Conservation (phyloP, 2,113 vertebrate species). For the Catharus minimus region DNA sequence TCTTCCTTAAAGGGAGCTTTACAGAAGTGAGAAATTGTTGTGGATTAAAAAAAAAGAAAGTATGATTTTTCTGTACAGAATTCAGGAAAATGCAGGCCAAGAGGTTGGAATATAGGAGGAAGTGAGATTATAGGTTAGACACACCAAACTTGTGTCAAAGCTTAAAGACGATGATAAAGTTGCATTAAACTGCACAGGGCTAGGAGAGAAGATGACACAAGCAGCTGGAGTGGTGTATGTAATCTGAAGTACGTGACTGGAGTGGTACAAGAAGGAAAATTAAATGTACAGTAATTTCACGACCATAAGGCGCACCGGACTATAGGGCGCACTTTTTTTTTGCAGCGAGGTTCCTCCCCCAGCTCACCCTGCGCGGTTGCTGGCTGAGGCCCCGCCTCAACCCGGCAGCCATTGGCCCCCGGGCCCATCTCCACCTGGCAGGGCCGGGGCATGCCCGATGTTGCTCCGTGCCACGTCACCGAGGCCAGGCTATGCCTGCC, state of each 20-base stretch:
- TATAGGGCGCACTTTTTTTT: no score
- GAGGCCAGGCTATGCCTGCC: no score
- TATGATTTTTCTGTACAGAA: neutral
- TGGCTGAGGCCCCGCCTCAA: no score
- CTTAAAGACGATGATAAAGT: neutral
- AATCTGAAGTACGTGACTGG: neutral
- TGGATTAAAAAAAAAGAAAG: neutral
- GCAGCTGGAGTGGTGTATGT: neutral
- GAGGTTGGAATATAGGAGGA: constrained; percentile 22
- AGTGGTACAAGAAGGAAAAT: neutral
- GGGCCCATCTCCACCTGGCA: no score
- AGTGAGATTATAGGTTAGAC: constrained; percentile 35
- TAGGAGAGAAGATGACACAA: neutral
- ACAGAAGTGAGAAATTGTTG: constrained; percentile 22
- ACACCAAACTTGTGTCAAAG: neutral
- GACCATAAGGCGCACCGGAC: no score
- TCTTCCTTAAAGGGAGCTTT: neutral
- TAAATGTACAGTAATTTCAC: neutral
- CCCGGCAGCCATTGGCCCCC: no score
- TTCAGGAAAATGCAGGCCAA: neutral
- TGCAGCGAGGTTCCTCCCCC: no score
- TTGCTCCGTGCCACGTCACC: no score
- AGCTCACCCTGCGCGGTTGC: no score
- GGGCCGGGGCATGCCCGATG: no score
- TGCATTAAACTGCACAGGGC: neutral